phyloP scores from a whole-genome alignment of 2,113 vertebrate species.

The Meles meles region DNA sequence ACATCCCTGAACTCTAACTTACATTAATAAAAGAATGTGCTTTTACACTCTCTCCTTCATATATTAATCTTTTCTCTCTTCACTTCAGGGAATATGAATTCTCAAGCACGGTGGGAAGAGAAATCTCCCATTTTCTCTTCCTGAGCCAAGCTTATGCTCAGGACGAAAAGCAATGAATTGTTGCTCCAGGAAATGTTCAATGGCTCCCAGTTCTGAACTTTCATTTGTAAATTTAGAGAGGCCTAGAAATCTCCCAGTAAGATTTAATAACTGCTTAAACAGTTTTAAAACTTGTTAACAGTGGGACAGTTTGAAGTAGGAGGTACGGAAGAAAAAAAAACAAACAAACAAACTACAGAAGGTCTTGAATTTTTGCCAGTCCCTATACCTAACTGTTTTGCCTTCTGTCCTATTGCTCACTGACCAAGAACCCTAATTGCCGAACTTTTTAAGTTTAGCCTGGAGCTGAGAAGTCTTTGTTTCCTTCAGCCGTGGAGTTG shows the following conservation, averaged over 20 bases:
- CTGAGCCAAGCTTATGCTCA: neutral
- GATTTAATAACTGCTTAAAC: neutral
- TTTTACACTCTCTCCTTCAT: neutral
- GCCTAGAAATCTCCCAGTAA: neutral
- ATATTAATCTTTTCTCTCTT: neutral
- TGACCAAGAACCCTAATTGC: neutral
- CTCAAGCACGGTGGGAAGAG: neutral
- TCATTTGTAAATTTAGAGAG: neutral
- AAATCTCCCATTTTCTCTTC: neutral
- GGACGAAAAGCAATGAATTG: neutral
- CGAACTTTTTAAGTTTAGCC: neutral
- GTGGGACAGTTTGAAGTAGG: neutral
- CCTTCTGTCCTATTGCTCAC: neutral
- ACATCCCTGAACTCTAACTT: neutral
- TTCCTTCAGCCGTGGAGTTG: neutral
- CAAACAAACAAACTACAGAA: neutral
- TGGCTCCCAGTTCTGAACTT: neutral
- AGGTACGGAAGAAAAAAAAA: neutral
- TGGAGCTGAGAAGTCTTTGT: neutral
- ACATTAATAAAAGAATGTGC: neutral
- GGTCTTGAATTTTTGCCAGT: neutral
- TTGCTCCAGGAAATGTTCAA: neutral
- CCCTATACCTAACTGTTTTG: neutral
- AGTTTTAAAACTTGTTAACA: constrained; percentile 14
- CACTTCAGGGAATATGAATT: neutral